A percentile compares a stretch with the other conserved stretches of the same genome.
phyloP scores from a whole-genome alignment of 2,113 vertebrate species.

The Anoura caudifer region DNA sequence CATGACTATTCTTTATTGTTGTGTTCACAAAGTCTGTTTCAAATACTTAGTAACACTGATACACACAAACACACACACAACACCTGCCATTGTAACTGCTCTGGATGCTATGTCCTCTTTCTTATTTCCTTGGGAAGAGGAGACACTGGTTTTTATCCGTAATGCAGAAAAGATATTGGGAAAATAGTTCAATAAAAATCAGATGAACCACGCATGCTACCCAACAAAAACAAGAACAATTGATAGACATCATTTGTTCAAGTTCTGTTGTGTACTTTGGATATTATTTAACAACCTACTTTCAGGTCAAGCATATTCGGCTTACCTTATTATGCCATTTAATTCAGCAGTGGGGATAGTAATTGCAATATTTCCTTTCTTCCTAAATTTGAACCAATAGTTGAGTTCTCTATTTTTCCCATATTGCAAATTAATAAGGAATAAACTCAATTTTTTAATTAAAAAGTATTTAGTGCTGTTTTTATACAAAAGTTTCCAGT shows the following conservation, averaged over 20 bases:
- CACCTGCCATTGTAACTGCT: neutral
- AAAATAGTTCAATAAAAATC: neutral
- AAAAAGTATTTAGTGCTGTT: neutral
- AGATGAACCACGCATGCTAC: neutral
- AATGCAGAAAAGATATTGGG: neutral
- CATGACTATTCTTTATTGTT: neutral
- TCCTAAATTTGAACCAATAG: neutral
- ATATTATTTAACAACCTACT: neutral
- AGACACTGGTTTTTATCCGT: neutral
- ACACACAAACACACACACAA: neutral
- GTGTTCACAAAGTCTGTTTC: neutral
- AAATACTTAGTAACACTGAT: neutral
- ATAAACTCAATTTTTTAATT: neutral
- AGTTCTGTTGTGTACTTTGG: neutral
- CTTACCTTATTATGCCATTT: neutral
- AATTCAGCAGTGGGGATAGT: neutral
- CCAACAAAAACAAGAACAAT: neutral
- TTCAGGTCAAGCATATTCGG: neutral
- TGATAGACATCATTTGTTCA: neutral
- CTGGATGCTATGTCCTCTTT: neutral
- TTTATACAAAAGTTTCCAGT: neutral
- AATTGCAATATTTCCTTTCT: neutral
- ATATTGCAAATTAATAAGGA: neutral
- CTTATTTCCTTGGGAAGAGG: neutral
- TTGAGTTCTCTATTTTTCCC: neutral